These are phyloP conservation scores for Astyanax mexicanus DNA, from an alignment of 2,797 vertebrate species.

Conservation along the genomic window DNA sequence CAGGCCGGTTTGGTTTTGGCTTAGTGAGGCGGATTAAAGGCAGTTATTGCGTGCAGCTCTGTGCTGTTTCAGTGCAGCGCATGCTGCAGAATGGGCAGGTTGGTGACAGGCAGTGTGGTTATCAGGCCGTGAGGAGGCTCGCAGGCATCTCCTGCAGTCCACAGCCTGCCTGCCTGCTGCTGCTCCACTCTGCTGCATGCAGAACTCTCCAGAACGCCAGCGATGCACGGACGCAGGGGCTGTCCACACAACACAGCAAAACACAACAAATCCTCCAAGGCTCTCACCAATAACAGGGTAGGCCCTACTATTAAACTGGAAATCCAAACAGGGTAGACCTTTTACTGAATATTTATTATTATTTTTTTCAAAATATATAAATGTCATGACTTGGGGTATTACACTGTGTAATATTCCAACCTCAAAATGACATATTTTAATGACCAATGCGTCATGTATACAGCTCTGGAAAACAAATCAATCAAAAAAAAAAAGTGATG, in stretches of 20 bases:
- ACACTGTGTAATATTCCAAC: too few species aligned
- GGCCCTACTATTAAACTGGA: too few species aligned
- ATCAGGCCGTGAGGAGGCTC: constrained; percentile 54
- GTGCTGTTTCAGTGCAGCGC: constrained; percentile 13
- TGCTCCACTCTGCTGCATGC: constrained; percentile 26
- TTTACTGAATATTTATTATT: too few species aligned
- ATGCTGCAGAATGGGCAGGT: constrained; percentile 30
- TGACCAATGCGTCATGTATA: too few species aligned
- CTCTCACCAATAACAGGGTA: too few species aligned
- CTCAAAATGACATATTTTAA: too few species aligned
- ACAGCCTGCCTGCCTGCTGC: constrained; percentile 28
- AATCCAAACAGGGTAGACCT: too few species aligned
- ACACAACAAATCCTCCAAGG: too few species aligned
- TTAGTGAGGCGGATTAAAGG: background rate
- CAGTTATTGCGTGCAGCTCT: background rate
- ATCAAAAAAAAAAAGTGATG: too few species aligned
- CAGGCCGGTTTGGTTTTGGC: background rate
- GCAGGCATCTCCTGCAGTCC: constrained; percentile 49
- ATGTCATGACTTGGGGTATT: too few species aligned
- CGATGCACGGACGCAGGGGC: background rate
- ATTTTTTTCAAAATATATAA: too few species aligned
- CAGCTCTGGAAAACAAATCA: too few species aligned
- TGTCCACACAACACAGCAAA: background rate
- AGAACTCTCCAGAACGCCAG: constrained; percentile 37
- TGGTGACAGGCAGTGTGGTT: constrained; percentile 48